Evolutionary conservation across 2,113 vertebrate genomes (phyloP).

Genomic region (Leucosticte australis): DNA sequence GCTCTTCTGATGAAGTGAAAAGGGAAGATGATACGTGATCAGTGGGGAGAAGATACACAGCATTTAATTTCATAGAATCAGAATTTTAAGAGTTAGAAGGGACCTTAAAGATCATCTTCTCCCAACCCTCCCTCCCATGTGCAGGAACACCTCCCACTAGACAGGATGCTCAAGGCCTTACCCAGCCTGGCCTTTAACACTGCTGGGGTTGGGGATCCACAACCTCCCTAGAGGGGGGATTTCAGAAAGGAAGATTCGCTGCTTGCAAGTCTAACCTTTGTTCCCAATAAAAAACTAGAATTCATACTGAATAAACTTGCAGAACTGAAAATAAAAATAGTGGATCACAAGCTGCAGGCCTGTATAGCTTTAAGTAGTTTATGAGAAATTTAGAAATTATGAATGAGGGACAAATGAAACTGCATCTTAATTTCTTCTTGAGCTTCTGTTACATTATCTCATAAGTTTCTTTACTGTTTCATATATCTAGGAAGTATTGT

Average conservation of each 20-base stretch:
- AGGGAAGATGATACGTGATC: fast-evolving
- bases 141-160: neutral
- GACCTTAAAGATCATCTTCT: neutral
- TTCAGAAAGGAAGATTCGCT: neutral
- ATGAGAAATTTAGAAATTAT: neutral
- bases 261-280: neutral
- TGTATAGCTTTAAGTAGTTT: neutral
- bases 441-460: neutral
- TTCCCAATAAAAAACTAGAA: neutral
- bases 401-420: neutral
- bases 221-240: neutral
- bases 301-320: neutral
- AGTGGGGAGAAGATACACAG: neutral
- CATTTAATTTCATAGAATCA: neutral
- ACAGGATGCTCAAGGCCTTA: neutral
- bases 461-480: neutral
- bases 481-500: neutral
- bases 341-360: neutral
- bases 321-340: neutral
- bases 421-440: neutral
- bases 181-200: neutral
- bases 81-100: neutral
- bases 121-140: neutral
- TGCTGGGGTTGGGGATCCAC: neutral
- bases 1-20: neutral